Base-by-base conservation (phyloP, 2,888 invertebrate genomes). In the Trachelus tabidus region DNA sequence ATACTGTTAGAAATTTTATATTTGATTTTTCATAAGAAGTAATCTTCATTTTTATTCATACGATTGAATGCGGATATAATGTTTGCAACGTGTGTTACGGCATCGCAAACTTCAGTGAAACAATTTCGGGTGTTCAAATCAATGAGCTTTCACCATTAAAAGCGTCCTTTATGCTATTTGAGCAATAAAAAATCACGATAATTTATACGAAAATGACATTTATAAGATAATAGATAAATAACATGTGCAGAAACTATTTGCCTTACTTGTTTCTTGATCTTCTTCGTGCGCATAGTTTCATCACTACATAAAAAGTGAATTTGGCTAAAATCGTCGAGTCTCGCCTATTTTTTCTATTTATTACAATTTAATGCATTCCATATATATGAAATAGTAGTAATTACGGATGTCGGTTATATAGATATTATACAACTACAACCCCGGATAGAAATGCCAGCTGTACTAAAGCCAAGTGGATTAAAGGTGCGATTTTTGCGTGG, bases 391-490 rank as follows among this genome's bases (percentile, higher is more conserved):
- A 56, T 75, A 78, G 75, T 75, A 73, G 68, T 78, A 40, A 73
- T 78, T 75, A 75, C 69, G 71, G 37, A 71, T 78, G 73, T 23
- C 35, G 35, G 35, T 34, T 74, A 35, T 74, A 35, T 34, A 69
- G 35, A 40, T 74, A 71, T 78, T 40, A 69, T 76, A 87, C 83
- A 87, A 87, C 85, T 88, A 87, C 84, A 88, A 85, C 85, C 85
- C 84, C 83, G 85, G 85, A 87, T 86, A 84, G 84, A 89, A 89
- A 90, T 89, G 87, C 88, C 86, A 86, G 81, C 83, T 85, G 85
- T 83, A 85, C 86, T 87, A 89, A 85, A 88, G 86, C 87, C 81
- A 79, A 79, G 81, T 71, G 68, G 40, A 73, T 77, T 37, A 40
- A 75, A 74, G 73, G 76, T 79, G 75, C 75, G 73, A 75, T 76